These are phyloP conservation scores for Eucriotettix oculatus DNA, from an alignment of 2,888 invertebrate species.

Conservation along the genomic window DNA sequence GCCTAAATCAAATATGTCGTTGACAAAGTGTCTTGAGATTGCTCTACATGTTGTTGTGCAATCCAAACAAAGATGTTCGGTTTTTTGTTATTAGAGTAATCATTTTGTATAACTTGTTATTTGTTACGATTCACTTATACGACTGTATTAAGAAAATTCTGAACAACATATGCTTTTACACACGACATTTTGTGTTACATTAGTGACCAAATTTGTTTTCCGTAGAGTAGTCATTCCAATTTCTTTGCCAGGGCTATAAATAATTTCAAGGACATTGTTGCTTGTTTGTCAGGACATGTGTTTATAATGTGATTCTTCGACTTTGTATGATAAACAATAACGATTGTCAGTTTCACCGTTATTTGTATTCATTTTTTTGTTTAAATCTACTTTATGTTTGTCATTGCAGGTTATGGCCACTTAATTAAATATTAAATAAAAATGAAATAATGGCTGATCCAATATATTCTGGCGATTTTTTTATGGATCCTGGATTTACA, in stretches of 20 bases:
- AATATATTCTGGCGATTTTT: constrained; percentile 41
- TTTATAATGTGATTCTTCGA: no score
- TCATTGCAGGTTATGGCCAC: not conserved
- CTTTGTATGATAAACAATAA: no score
- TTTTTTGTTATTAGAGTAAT: no score
- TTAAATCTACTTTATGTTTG: not conserved
- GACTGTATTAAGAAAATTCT: no score
- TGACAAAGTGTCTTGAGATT: no score
- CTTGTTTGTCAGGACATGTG: no score
- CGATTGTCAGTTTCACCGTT: no score
- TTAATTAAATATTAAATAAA: not conserved
- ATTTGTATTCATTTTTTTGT: not conserved
- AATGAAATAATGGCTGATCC: constrained; percentile 37
- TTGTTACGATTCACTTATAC: no score
- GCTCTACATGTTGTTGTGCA: constrained; percentile 9
- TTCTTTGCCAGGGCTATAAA: constrained; percentile 5
- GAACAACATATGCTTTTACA: no score
- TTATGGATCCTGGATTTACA: constrained; percentile 40
- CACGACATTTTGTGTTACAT: not conserved
- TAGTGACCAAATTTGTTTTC: not conserved
- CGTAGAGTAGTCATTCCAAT: not conserved
- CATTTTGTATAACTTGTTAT: no score
- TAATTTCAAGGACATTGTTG: constrained; percentile 2
- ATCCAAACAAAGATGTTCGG: constrained; percentile 7
- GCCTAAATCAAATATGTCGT: no score